Evolutionary conservation across 2,113 vertebrate species (phyloP).

Genomic region (Varanus komodoensis): DNA sequence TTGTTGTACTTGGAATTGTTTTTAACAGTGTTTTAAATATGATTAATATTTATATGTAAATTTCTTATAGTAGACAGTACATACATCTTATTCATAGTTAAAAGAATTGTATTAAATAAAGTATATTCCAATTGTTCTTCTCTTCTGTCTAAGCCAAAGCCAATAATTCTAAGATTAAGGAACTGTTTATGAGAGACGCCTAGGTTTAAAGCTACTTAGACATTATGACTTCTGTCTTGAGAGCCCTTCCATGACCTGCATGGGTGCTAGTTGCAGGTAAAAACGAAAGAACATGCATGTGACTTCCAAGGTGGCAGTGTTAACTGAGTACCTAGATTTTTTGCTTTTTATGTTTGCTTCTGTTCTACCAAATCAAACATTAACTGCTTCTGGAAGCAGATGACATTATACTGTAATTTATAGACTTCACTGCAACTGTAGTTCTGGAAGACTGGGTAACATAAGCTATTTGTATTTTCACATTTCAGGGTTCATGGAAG

Average conservation of each 20-base stretch:
- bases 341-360: not conserved
- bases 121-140: not conserved
- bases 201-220: not conserved
- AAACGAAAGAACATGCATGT: no score
- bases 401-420: not conserved
- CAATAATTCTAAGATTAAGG: not conserved
- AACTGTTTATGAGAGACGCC: not conserved
- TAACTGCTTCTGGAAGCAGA: not conserved
- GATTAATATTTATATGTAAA: no score
- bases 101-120: no score
- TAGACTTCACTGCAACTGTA: not conserved
- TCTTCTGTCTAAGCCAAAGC: not conserved
- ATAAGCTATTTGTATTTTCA: constrained; percentile 26
- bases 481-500: not conserved
- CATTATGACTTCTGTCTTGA: not conserved
- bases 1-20: no score
- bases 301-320: not conserved
- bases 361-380: constrained; percentile 17
- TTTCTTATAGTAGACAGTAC: no score
- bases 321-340: not conserved
- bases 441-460: constrained; percentile 6
- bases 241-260: not conserved
- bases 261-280: not conserved
- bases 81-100: no score
- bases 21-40: no score